Evolutionary conservation across 2,888 invertebrate species (phyloP).

Genomic region (Thymelicus lineola): DNA sequence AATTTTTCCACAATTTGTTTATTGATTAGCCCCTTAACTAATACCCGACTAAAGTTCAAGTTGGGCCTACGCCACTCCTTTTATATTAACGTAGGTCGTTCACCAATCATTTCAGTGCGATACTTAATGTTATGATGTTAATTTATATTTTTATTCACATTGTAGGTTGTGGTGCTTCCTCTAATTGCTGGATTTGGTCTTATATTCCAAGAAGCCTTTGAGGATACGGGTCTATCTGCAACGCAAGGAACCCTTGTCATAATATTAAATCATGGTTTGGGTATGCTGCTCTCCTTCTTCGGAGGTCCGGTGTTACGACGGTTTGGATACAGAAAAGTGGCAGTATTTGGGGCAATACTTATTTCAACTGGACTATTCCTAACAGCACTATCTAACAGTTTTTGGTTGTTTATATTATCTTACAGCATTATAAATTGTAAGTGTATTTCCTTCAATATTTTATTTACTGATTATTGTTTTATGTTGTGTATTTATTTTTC

Average conservation of each 20-base stretch:
- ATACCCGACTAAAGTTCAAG: too few relatives aligned
- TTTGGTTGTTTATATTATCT: conserved; percentile 85
- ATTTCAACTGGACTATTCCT: conserved; percentile 85
- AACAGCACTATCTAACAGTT: conserved; percentile 83
- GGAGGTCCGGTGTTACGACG: conserved; percentile 87
- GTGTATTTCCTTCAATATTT: conserved; percentile 54
- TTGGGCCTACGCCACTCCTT: too few relatives aligned
- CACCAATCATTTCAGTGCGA: too few relatives aligned
- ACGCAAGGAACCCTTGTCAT: conserved; percentile 87
- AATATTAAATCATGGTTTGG: conserved; percentile 88
- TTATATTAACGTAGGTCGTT: too few relatives aligned
- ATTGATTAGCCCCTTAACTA: too few relatives aligned
- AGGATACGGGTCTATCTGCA: conserved; percentile 81
- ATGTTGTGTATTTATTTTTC: conserved; percentile 80
- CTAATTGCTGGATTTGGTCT: conserved; percentile 88
- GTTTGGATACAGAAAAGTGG: conserved; percentile 88
- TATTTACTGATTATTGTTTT: conserved; percentile 55
- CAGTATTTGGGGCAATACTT: conserved; percentile 82
- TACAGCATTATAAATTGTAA: conserved; percentile 90
- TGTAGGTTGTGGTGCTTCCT: conserved; percentile 82
- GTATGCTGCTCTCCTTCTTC: conserved; percentile 87
- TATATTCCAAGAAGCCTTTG: conserved; percentile 87
- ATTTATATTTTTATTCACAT: neutral
- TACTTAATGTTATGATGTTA: too few relatives aligned
- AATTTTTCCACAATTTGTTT: too few relatives aligned